A percentile compares a stretch with the other conserved stretches of the same genome.
Conservation (phyloP, 2,797 vertebrate species). For the Poecilia wingei region DNA sequence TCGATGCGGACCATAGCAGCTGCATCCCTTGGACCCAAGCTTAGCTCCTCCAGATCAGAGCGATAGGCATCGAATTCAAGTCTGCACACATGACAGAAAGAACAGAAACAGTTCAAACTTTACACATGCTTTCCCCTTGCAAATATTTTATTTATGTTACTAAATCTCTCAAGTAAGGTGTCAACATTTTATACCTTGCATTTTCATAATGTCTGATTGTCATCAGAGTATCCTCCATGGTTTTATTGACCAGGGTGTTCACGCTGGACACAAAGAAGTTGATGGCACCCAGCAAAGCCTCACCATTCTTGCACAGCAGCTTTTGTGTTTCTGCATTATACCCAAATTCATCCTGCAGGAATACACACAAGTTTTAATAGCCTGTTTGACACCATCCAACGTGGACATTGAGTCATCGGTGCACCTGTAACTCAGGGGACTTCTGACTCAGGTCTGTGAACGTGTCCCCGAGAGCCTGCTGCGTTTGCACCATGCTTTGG, state of each 20-base stretch:
- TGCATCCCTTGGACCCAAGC: constrained; percentile 88
- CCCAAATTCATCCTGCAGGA: constrained; percentile 93
- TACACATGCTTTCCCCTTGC: not conserved
- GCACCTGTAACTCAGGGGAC: constrained; percentile 95
- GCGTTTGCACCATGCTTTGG: constrained; percentile 94
- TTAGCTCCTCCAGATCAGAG: constrained; percentile 95
- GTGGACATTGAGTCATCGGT: not conserved
- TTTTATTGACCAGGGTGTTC: constrained; percentile 96
- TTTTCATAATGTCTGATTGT: constrained; percentile 95
- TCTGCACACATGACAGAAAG: constrained; percentile 66
- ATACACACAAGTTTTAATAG: constrained; percentile 5
- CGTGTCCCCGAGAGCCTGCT: constrained; percentile 93
- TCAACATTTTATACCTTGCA: constrained; percentile 83
- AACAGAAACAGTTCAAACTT: not conserved
- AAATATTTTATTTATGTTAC: not conserved
- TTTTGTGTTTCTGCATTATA: constrained; percentile 97
- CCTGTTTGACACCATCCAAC: not conserved
- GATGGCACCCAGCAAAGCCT: constrained; percentile 92
- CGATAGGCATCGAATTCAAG: constrained; percentile 96
- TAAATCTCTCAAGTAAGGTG: not conserved
- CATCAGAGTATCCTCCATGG: constrained; percentile 97
- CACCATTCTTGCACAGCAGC: constrained; percentile 95
- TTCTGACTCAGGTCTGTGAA: constrained; percentile 98
- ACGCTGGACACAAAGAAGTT: constrained; percentile 96
- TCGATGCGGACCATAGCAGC: constrained; percentile 88